These are phyloP conservation scores for Monopis laevigella DNA, from an alignment of 2,888 invertebrate genomes.

Conservation along the genomic window DNA sequence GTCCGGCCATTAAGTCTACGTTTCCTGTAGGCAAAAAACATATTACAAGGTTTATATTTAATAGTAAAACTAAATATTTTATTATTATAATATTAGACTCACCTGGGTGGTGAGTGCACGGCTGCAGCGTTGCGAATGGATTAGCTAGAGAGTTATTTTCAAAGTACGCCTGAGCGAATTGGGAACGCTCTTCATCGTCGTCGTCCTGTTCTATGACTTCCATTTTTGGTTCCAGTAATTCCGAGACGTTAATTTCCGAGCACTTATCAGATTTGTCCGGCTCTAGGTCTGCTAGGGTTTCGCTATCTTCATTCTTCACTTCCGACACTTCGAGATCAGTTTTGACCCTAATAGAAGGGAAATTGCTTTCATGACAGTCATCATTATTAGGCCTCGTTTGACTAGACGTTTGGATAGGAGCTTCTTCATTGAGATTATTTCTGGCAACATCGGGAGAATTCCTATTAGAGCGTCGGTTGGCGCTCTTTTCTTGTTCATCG, in stretches of 20 bases:
- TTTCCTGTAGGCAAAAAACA: too few relatives aligned
- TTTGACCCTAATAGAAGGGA: conserved; percentile 60
- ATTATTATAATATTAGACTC: conserved; percentile 15
- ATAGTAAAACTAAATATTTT: too few relatives aligned
- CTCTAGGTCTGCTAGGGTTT: conserved; percentile 56
- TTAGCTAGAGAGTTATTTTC: conserved; percentile 57
- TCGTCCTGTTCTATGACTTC: conserved; percentile 75
- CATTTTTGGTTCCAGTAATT: conserved; percentile 72
- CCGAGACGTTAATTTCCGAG: conserved; percentile 55
- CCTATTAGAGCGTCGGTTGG: conserved; percentile 54
- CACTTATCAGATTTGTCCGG: conserved; percentile 44
- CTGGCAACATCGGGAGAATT: conserved; percentile 66
- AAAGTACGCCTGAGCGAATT: conserved; percentile 49
- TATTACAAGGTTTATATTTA: too few relatives aligned
- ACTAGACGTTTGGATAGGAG: conserved; percentile 65
- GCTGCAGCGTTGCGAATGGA: conserved; percentile 58
- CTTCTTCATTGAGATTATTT: conserved; percentile 65
- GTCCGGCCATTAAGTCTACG: conserved; percentile 56
- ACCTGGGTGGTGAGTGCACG: too few relatives aligned
- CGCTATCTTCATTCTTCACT: conserved; percentile 59
- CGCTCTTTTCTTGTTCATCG: conserved; percentile 55
- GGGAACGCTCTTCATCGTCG: conserved; percentile 72
- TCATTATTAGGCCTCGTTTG: conserved; percentile 67
- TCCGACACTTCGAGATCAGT: conserved; percentile 65
- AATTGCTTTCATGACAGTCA: conserved; percentile 61